Base-by-base conservation (phyloP, 2,113 vertebrate species). In the Donacobius atricapilla region DNA sequence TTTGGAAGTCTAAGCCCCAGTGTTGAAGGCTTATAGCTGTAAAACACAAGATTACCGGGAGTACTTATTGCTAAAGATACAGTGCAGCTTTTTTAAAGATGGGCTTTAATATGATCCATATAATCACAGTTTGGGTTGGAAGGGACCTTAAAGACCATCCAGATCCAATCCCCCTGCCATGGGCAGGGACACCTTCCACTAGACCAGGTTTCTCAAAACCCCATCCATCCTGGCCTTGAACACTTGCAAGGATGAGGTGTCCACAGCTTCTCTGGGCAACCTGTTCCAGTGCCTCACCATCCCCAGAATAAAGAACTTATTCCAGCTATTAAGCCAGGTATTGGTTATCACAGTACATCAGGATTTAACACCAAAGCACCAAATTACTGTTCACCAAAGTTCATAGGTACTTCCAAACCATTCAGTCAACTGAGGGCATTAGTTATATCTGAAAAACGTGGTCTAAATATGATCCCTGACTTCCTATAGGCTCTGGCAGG, bases 361-460 rank as follows among this genome's bases (percentile, higher is more conserved):
- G 35, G 13, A 63, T 78, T 71, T 66, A 91, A 42, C 39, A 78
- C n/a, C 17, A 86, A 63, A 70, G 10, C 37, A 82, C n/a, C 18
- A 10, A 83, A 50, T 35, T 17, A 58, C 6, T 27, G 12, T 35
- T 63, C 16, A 60, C 56, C 40, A 78, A 81, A 44, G 40, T 11
- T 91, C 35, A n/a, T 37, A 44, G 28, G 31, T 9, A 1, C 23
- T 66, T 47, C 42, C 33, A 69, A 42, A 18, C 14, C 33, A 45
- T 4, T 28, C 13, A 48, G 45, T 60, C 54, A 57, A 2, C 19
- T 2, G 0, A 5, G 13, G 13, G 18, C 78, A 61, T 44, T 25
- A 60, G 13, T 45, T 64, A 80, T 7, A 48, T 47, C 19, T 56
- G 37, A 75, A 93, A 42, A 19, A 48, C 0, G 0, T 5, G 18